Evolutionary conservation across 1,140 invertebrate species (phyloP).

Genomic region (Latrodectus geometricus): DNA sequence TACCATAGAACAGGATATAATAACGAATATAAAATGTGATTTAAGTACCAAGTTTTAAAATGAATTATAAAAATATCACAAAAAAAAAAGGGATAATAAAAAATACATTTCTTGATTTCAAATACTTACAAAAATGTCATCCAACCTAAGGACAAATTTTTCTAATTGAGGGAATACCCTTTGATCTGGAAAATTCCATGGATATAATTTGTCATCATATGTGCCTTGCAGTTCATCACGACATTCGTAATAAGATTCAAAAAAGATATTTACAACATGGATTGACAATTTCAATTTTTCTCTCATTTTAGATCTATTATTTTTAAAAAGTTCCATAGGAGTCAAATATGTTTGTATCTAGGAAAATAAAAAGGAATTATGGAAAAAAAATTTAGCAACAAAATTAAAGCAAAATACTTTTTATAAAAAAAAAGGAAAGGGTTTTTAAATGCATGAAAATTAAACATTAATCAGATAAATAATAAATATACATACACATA

Average conservation of each 20-base stretch:
- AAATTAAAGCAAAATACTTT: too few relatives aligned
- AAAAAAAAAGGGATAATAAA: too few relatives aligned
- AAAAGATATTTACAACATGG: constrained; percentile 14
- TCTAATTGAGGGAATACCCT: constrained; percentile 35
- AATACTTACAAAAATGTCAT: constrained; percentile 42
- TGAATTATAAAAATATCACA: too few relatives aligned
- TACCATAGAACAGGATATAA: too few relatives aligned
- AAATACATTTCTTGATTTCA: background rate
- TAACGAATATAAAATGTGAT: too few relatives aligned
- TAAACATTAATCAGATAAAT: too few relatives aligned
- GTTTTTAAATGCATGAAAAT: too few relatives aligned
- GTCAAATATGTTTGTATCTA: constrained; percentile 23
- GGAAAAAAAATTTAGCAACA: too few relatives aligned
- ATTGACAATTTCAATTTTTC: constrained; percentile 9
- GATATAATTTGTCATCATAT: constrained; percentile 3
- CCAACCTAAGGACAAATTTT: constrained; percentile 31
- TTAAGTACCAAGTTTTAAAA: too few relatives aligned
- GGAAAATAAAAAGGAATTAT: too few relatives aligned
- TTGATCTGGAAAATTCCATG: constrained; percentile 53
- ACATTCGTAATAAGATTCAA: constrained; percentile 42
- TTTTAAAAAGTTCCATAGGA: constrained; percentile 27
- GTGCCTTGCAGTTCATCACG: background rate
- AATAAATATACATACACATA: too few relatives aligned
- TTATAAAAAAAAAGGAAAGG: too few relatives aligned
- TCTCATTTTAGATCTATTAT: background rate